Conservation (phyloP, 2,888 invertebrate species). For the Athalia cordata region DNA sequence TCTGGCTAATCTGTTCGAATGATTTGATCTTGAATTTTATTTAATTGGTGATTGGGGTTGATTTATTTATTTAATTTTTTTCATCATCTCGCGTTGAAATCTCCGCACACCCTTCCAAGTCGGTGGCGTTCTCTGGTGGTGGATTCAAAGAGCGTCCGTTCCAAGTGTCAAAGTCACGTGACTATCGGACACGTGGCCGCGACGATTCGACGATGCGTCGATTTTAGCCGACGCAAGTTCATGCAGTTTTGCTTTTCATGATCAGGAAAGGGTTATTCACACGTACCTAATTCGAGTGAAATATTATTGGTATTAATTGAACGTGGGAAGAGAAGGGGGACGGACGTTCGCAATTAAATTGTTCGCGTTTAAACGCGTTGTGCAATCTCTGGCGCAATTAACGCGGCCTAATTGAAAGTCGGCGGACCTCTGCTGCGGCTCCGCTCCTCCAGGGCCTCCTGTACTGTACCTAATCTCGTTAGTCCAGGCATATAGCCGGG, state of each 20-base stretch:
- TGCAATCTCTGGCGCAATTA: slow-evolving; percentile 43
- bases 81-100: not conserved
- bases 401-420: slow-evolving; percentile 31
- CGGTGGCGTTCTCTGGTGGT: slow-evolving; percentile 56
- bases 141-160: not conserved
- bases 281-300: too few relatives aligned
- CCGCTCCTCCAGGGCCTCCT: not conserved
- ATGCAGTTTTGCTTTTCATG: too few relatives aligned
- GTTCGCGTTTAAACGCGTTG: slow-evolving; percentile 43
- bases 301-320: too few relatives aligned
- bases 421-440: not conserved
- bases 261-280: too few relatives aligned
- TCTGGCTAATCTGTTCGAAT: too few relatives aligned
- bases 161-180: slow-evolving; percentile 60
- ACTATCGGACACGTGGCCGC: slow-evolving; percentile 41
- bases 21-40: too few relatives aligned
- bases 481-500: not conserved
- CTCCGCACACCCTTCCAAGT: slow-evolving; percentile 18
- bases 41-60: not conserved
- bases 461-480: slow-evolving; percentile 4
- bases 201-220: not conserved
- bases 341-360: not conserved
- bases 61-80: not conserved
- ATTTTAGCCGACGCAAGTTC: too few relatives aligned
- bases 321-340: too few relatives aligned